phyloP scores from a whole-genome alignment of 2,797 vertebrate species.

The Sebastolobus alascanus region DNA sequence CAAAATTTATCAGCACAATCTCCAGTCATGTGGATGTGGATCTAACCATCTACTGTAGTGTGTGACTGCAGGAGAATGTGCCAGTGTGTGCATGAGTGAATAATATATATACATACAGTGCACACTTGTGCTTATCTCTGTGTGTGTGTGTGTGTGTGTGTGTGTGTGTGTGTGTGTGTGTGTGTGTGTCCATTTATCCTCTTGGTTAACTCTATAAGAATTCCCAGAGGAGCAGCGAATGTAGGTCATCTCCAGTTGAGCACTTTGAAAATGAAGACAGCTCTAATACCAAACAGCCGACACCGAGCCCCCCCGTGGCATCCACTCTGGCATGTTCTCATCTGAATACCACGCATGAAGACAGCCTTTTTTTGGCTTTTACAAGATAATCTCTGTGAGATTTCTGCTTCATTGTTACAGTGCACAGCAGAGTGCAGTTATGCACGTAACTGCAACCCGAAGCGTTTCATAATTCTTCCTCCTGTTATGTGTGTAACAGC shows the following conservation, averaged over 20 bases:
- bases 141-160: not conserved
- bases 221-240: conserved; percentile 56
- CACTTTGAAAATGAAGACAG: conserved; percentile 44
- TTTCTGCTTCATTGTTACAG: conserved; percentile 27
- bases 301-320: conserved; percentile 29
- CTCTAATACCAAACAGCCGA: conserved; percentile 33
- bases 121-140: conserved; percentile 3
- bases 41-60: conserved; percentile 25
- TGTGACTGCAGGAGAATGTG: conserved; percentile 26
- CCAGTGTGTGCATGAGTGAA: conserved; percentile 30
- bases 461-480: conserved; percentile 6
- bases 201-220: conserved; percentile 34
- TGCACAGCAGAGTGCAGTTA: conserved; percentile 5
- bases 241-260: conserved; percentile 62
- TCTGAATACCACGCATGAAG: conserved; percentile 33
- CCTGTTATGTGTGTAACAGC: not conserved
- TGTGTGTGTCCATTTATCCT: conserved; percentile 25
- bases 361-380: conserved; percentile 13
- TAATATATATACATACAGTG: conserved; percentile 10
- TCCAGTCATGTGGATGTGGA: conserved; percentile 48
- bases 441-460: not conserved
- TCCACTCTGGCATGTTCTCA: conserved; percentile 35
- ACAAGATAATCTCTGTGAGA: conserved; percentile 34
- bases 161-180: conserved; percentile 5
- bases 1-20: conserved; percentile 37